These are phyloP conservation scores for Vollenhovia emeryi DNA, from an alignment of 1,140 invertebrate species.

Conservation along the genomic window DNA sequence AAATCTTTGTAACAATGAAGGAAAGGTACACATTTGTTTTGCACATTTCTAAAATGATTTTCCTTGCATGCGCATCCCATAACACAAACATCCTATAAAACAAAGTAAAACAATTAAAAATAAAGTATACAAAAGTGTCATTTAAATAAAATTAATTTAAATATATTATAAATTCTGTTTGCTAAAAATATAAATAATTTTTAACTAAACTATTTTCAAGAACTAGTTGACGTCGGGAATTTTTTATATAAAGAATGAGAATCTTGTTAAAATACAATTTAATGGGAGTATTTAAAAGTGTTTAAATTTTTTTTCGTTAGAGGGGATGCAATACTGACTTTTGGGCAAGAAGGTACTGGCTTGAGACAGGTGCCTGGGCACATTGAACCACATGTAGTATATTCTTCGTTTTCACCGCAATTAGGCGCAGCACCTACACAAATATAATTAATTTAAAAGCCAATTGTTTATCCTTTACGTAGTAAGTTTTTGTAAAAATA, in stretches of 20 bases:
- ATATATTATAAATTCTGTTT: not conserved
- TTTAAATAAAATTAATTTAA: not conserved
- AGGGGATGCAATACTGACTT: conserved; percentile 45
- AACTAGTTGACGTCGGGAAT: not conserved
- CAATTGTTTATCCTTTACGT: conserved; percentile 1
- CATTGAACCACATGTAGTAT: conserved; percentile 19
- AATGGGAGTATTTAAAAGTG: not conserved
- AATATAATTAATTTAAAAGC: not conserved
- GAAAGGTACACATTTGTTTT: conserved; percentile 4
- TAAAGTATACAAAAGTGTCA: not conserved
- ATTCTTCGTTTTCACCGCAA: conserved; percentile 54
- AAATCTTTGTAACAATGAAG: no score
- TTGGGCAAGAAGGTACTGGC: not conserved
- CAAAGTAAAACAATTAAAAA: conserved; percentile 1
- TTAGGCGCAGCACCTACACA: conserved; percentile 30
- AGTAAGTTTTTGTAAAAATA: not conserved
- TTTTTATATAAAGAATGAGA: not conserved
- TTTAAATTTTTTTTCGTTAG: not conserved
- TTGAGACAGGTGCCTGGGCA: conserved; percentile 30
- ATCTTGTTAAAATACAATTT: conserved; percentile 2
- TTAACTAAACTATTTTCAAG: not conserved
- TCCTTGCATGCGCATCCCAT: conserved; percentile 47
- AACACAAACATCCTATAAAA: conserved; percentile 51
- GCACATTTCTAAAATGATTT: conserved; percentile 14
- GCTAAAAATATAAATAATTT: not conserved